Percentiles rank a stretch among this genome's conserved stretches.
Evolutionary conservation across 2,888 invertebrate genomes (phyloP).

Genomic region (Nephrotoma guestfalica): DNA sequence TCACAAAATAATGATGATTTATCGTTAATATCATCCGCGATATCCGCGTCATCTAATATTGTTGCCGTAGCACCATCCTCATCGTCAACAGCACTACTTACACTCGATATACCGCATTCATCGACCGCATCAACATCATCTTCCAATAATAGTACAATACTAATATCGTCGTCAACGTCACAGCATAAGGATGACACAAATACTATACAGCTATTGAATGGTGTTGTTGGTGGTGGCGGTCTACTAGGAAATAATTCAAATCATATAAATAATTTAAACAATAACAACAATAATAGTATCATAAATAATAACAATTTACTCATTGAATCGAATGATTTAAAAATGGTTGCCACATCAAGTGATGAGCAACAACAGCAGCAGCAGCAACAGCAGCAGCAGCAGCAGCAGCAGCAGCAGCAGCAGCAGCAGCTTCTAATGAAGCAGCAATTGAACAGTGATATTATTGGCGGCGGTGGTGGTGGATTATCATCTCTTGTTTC

Average conservation of each 20-base stretch:
- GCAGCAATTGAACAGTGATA: not conserved
- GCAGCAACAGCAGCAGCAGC: constrained; percentile 3
- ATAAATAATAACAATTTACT: constrained; percentile 4
- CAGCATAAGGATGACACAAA: not conserved
- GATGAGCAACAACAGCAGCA: constrained; percentile 6
- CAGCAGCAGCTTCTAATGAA: constrained; percentile 5
- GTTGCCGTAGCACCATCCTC: constrained; percentile 2
- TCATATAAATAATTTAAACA: constrained; percentile 1
- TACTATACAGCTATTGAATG: constrained; percentile 2
- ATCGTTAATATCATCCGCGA: constrained; percentile 9
- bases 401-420: constrained; percentile 5
- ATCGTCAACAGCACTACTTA: not conserved
- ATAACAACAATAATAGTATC: constrained; percentile 4
- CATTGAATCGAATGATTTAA: not conserved
- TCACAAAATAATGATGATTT: not conserved
- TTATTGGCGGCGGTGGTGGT: not conserved
- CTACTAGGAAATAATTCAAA: not conserved
- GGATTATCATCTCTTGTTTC: not conserved
- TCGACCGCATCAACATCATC: not conserved
- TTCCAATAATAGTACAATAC: constrained; percentile 1
- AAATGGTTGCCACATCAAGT: not conserved
- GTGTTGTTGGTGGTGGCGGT: not conserved
- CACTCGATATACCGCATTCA: constrained; percentile 10
- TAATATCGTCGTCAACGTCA: not conserved
- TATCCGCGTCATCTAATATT: constrained; percentile 10